Evolutionary conservation across 2,113 vertebrate genomes (phyloP), one percentile per base, ranked within the genome.

Genomic region (Ploceus nigricollis): DNA sequence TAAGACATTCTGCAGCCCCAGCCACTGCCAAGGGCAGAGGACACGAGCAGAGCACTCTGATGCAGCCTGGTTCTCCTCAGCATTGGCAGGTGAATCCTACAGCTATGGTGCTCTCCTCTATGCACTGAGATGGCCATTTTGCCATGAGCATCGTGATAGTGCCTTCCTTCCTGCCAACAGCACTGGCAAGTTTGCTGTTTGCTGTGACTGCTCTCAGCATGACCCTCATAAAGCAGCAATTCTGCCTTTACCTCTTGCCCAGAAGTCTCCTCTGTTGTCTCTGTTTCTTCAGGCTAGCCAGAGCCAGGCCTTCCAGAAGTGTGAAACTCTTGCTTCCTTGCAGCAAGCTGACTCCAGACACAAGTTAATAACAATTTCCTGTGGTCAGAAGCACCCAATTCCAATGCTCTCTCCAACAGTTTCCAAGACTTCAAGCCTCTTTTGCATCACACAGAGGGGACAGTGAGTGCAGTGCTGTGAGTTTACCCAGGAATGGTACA

Each of bases 81-180:
- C 30, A 47, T 7, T 0, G 0, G 28, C 1, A 11, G 27, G 33
- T 71, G 23, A 79, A 35, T 82, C 50, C 65, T 75, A 9, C 28
- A 9, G 5, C 48, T 33, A 13, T 35, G 33, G 48, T 35, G 1
- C 19, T 82, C 16, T 47, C 42, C 40, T 65, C 27, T 79, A 1
- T 0, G 0, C 1, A 0, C 47, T 35, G 35, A 22, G 27, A 24
- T 31, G 33, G 66, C 37, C 40, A 13, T 76, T 94, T 65, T 0
- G 0, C 58, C 45, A 23, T 0, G 0, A 61, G 24, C 31, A 21
- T 63, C 8, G 2, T 76, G 61, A 40, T 57, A 0, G 0, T 79
- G 39, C 44, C 47, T 76, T 33, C 17, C 65, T 78, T 61, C 47
- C 73, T 90, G 54, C 63, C 89, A 82, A 53, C 17, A 7, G 24